A percentile compares a stretch with the other conserved stretches of the same genome.
Conservation (phyloP, 2,888 invertebrate species). For the Caenorhabditis parvicauda region DNA sequence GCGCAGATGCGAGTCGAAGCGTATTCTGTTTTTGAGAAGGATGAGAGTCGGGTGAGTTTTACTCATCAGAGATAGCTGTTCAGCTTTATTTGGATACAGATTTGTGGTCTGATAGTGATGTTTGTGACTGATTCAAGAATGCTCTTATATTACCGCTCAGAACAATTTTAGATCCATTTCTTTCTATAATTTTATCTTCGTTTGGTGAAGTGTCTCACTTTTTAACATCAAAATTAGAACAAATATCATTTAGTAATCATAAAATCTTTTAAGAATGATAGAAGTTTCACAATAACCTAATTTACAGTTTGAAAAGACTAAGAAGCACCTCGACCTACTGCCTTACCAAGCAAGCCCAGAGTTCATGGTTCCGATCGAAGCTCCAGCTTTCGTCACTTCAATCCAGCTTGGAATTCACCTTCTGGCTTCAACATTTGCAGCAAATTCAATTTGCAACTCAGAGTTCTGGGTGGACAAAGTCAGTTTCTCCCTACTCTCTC, state of each 20-base stretch:
- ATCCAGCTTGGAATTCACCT: slow-evolving; percentile 39
- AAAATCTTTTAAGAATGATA: no score
- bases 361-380: slow-evolving; percentile 38
- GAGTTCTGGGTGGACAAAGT: slow-evolving; percentile 33
- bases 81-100: no score
- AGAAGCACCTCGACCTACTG: slow-evolving; percentile 25
- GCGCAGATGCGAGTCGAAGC: slow-evolving; percentile 45
- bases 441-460: slow-evolving; percentile 23
- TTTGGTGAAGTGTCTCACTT: background rate
- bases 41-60: slow-evolving; percentile 6
- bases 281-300: no score
- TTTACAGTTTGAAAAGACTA: background rate
- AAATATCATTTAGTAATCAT: no score
- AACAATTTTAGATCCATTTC: no score
- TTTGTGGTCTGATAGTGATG: no score
- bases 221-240: background rate
- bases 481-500: no score
- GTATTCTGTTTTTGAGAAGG: slow-evolving; percentile 22
- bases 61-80: no score
- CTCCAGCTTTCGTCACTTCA: slow-evolving; percentile 16
- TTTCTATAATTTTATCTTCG: background rate
- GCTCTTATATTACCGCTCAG: no score
- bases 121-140: no score
- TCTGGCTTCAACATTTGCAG: slow-evolving; percentile 36
- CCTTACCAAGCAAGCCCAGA: slow-evolving; percentile 38